These are phyloP conservation scores for Eubasilissa regina DNA, from an alignment of 1,140 invertebrate genomes.

Conservation along the genomic window DNA sequence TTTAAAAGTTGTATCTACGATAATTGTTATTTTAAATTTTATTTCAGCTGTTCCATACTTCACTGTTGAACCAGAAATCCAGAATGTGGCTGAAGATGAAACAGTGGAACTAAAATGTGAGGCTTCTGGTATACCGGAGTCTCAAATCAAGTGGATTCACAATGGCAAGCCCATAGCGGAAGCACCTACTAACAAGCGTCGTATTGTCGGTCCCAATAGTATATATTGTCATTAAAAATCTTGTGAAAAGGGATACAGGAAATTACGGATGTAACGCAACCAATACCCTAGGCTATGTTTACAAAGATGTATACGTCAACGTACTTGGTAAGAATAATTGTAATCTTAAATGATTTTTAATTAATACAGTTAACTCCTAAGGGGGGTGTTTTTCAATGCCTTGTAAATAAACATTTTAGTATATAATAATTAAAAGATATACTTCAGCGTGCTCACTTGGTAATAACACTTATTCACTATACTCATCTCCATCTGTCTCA, in stretches of 20 bases:
- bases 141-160: slow-evolving; percentile 96
- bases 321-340: slow-evolving; percentile 79
- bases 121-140: slow-evolving; percentile 90
- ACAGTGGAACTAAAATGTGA: slow-evolving; percentile 89
- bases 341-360: background rate
- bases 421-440: background rate
- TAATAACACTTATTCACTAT: background rate
- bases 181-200: slow-evolving; percentile 82
- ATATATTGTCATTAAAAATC: slow-evolving; percentile 83
- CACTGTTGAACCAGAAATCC: slow-evolving; percentile 90
- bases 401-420: background rate
- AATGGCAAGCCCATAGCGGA: slow-evolving; percentile 93
- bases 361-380: background rate
- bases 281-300: slow-evolving; percentile 97
- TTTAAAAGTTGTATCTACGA: no score
- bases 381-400: background rate
- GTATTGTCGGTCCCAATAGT: slow-evolving; percentile 78
- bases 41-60: slow-evolving; percentile 90
- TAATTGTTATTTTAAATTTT: background rate
- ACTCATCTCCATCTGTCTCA: background rate
- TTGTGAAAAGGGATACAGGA: slow-evolving; percentile 93
- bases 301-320: slow-evolving; percentile 98
- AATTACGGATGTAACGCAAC: slow-evolving; percentile 99
- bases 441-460: background rate
- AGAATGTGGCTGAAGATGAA: slow-evolving; percentile 93